Base-by-base conservation (phyloP, 2,113 vertebrate genomes). In the Chitala chitala region DNA sequence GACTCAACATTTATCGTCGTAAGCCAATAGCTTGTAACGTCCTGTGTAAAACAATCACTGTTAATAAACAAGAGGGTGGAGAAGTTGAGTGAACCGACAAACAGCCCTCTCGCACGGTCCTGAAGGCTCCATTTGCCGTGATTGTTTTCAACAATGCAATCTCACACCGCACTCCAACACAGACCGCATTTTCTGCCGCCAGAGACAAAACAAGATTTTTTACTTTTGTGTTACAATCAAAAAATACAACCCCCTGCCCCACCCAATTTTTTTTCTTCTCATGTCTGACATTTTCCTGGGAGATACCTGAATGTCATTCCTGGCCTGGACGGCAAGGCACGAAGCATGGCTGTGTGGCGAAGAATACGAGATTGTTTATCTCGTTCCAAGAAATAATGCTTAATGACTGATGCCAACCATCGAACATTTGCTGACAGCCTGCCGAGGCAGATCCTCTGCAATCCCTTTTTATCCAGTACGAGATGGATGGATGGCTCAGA, bases 381-480 rank as follows among this genome's bases (percentile, higher is more conserved):
- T 31, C 70, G 13, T 38, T 48, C 40, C 15, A 42, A 68, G 64
- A 68, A 17, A 53, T 61, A 54, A 6, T 36, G 61, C 53, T 38
- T 33, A 68, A 66, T 66, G 61, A 36, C 33, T 66, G 59, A 55
- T 65, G 73, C 54, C 50, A 29, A 24, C 73, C 73, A 74, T 74
- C 61, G 66, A 74, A 74, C 31, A 36, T 12, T 38, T 13, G 46
- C 59, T 42, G 59, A 38, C 46, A 64, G 46, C 15, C 31, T 44
- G 31, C 73, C 40, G 73, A 51, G 10, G 40, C 58, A 51, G 48
- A 15, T 64, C 24, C 58, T 51, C 46, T 64, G 24, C n/a, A 8
- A 29, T 44, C 44, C 22, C 29, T 15, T 63, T 73, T 73, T 42
- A 33, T 42, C 40, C 61, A n/a, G 12, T 66, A 24, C 26, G 61